Conservation (phyloP, 2,888 invertebrate species). For the Machimus rusticus region DNA sequence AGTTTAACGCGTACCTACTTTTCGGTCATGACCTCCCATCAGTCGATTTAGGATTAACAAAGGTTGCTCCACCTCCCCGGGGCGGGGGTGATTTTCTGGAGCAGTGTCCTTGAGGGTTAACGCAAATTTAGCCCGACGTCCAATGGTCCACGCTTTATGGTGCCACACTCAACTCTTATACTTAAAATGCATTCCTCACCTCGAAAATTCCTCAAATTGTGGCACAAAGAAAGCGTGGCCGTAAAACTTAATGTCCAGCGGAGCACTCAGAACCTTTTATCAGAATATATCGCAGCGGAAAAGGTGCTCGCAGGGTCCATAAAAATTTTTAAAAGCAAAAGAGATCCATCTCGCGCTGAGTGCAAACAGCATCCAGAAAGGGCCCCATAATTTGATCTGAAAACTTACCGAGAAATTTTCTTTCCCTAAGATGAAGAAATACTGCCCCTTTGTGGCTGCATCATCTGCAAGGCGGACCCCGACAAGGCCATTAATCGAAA, state of each 20-base stretch:
- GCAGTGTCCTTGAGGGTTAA: neutral
- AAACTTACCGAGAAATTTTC: neutral
- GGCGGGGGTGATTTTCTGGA: neutral
- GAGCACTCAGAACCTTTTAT: neutral
- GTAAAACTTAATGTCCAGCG: neutral
- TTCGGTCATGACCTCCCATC: neutral
- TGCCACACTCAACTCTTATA: neutral
- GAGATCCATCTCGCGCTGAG: neutral
- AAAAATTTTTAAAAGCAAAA: neutral
- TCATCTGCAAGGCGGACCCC: constrained; percentile 24
- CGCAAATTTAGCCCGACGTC: neutral
- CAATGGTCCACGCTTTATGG: neutral
- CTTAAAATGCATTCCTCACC: neutral
- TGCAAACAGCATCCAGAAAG: neutral
- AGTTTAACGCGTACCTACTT: neutral
- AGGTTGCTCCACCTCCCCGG: neutral
- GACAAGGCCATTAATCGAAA: constrained; percentile 26
- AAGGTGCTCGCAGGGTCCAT: neutral
- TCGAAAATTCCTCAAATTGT: neutral
- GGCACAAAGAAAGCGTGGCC: neutral
- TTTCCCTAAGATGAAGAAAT: neutral
- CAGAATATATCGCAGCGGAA: neutral
- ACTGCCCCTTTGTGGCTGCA: constrained; percentile 17
- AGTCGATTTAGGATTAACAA: neutral
- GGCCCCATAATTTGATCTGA: neutral